A percentile compares a stretch with the other conserved stretches of the same genome.
Evolutionary conservation across 2,888 invertebrate genomes (phyloP).

Genomic region (Agrotis clavis): DNA sequence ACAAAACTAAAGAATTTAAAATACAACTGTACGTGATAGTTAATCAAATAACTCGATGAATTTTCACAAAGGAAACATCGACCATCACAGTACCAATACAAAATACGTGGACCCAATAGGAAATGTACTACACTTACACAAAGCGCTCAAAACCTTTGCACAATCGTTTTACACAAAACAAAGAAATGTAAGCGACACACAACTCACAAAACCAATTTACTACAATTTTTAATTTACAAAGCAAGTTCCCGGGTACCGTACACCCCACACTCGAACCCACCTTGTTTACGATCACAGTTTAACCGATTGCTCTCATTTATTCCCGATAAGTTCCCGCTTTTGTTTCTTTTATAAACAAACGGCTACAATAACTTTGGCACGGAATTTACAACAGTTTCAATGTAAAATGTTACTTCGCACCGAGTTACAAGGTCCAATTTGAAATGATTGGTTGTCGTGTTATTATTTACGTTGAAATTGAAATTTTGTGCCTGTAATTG

Average conservation of each 20-base stretch:
- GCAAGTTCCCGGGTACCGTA: slow-evolving; percentile 40
- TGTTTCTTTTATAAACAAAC: slow-evolving; percentile 66
- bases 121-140: slow-evolving; percentile 9
- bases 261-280: slow-evolving; percentile 55
- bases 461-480: slow-evolving; percentile 50
- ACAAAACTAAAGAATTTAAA: background rate
- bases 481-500: slow-evolving; percentile 50
- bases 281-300: slow-evolving; percentile 68
- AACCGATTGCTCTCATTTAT: slow-evolving; percentile 69
- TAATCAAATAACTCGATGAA: slow-evolving; percentile 7
- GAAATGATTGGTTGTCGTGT: slow-evolving; percentile 28
- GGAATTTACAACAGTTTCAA: slow-evolving; percentile 32
- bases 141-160: slow-evolving; percentile 15
- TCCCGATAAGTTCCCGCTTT: slow-evolving; percentile 64
- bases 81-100: background rate
- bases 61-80: slow-evolving; percentile 10
- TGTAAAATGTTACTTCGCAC: slow-evolving; percentile 43
- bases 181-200: slow-evolving; percentile 54
- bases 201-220: slow-evolving; percentile 60
- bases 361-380: slow-evolving; percentile 56
- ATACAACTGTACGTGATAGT: background rate
- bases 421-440: slow-evolving; percentile 40
- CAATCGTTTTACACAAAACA: slow-evolving; percentile 38
- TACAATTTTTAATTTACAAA: slow-evolving; percentile 61
- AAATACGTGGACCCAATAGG: background rate